phyloP scores from a whole-genome alignment of 1,140 invertebrate species.

The Heliconius hermathena region DNA sequence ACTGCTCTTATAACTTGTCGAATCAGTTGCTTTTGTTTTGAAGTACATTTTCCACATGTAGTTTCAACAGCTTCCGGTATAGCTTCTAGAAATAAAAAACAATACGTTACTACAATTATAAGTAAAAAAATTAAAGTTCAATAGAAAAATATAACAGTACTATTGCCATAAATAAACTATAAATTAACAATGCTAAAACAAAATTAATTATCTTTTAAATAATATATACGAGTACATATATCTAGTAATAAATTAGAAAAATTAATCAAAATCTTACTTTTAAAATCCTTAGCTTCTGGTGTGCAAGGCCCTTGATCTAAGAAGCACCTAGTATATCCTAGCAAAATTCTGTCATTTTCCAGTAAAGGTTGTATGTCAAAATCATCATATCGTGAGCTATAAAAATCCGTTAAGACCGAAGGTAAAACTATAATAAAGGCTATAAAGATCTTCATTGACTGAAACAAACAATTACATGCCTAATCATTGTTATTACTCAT shows the following conservation, averaged over 20 bases:
- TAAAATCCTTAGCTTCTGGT: slow-evolving; percentile 87
- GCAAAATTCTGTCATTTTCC: slow-evolving; percentile 85
- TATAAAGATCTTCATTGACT: slow-evolving; percentile 38
- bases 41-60: slow-evolving; percentile 83
- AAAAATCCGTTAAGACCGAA: slow-evolving; percentile 55
- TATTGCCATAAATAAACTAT: neutral
- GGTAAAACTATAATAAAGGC: slow-evolving; percentile 12
- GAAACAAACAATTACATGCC: slow-evolving; percentile 19
- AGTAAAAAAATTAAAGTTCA: too few species aligned
- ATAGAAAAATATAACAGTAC: neutral
- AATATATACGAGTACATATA: too few species aligned
- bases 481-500: neutral
- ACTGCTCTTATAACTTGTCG: slow-evolving; percentile 83
- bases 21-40: slow-evolving; percentile 83
- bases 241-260: too few species aligned
- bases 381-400: slow-evolving; percentile 81
- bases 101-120: neutral
- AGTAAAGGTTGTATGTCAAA: slow-evolving; percentile 87
- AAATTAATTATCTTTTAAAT: neutral
- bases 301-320: slow-evolving; percentile 88
- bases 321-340: slow-evolving; percentile 87
- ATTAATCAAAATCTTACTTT: slow-evolving; percentile 82
- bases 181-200: neutral
- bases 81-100: slow-evolving; percentile 71
- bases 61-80: slow-evolving; percentile 84